These are phyloP conservation scores for Drosophila miranda DNA, from an alignment of 1,140 invertebrate genomes.

Conservation along the genomic window DNA sequence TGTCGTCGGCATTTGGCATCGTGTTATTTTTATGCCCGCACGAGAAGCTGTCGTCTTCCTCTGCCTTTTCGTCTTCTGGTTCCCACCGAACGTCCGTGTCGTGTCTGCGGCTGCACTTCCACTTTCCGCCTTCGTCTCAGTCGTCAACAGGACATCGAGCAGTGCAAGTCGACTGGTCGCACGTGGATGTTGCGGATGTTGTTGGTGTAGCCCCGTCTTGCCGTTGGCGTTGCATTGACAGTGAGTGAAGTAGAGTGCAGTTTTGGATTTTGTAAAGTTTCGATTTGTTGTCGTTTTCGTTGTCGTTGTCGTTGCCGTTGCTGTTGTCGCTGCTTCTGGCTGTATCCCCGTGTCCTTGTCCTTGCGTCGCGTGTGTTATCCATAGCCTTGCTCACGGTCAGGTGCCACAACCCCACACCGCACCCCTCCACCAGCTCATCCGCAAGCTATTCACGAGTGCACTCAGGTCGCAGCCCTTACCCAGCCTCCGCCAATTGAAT, in stretches of 20 bases:
- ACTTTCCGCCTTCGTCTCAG: slow-evolving; percentile 51
- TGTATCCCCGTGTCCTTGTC: slow-evolving; percentile 36
- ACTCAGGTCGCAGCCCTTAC: slow-evolving; percentile 2
- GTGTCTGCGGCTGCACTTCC: slow-evolving; percentile 4
- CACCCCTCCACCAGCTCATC: neutral
- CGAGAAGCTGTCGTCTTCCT: slow-evolving; percentile 51
- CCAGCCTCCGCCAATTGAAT: slow-evolving; percentile 34
- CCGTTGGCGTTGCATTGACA: slow-evolving; percentile 25
- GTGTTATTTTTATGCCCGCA: slow-evolving; percentile 57
- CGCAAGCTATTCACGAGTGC: neutral
- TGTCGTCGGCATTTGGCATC: slow-evolving; percentile 40
- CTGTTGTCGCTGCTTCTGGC: slow-evolving; percentile 9
- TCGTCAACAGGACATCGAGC: slow-evolving; percentile 67
- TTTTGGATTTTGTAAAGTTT: slow-evolving; percentile 38
- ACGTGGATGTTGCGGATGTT: slow-evolving; percentile 26
- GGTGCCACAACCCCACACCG: neutral
- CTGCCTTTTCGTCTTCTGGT: neutral
- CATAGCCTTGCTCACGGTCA: slow-evolving; percentile 56
- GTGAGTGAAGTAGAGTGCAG: slow-evolving; percentile 26
- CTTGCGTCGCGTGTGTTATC: slow-evolving; percentile 30
- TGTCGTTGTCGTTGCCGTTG: slow-evolving; percentile 24
- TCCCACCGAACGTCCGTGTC: slow-evolving; percentile 1
- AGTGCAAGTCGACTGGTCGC: slow-evolving; percentile 59
- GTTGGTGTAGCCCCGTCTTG: slow-evolving; percentile 16
- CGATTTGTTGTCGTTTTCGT: slow-evolving; percentile 44